Conservation (phyloP, 2,888 invertebrate genomes). For the Leptinotarsa haldemani region DNA sequence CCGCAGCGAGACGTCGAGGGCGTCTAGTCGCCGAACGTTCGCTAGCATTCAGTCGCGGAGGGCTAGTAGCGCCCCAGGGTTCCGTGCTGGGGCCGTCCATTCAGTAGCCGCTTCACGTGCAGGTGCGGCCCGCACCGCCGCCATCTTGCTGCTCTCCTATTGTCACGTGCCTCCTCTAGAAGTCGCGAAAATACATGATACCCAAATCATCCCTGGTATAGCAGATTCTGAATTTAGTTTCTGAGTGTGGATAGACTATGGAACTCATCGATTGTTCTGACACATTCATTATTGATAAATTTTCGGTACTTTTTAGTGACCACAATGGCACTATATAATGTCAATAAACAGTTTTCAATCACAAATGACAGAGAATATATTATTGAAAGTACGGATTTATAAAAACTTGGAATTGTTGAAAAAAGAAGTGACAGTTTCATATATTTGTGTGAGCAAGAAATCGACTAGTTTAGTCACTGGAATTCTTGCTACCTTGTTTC, state of each 20-base stretch:
- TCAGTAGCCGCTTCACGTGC: constrained; percentile 83
- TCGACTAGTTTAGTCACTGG: too few relatives aligned
- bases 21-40: constrained; percentile 68
- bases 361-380: too few relatives aligned
- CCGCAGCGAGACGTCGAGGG: constrained; percentile 61
- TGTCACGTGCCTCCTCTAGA: constrained; percentile 64
- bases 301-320: too few relatives aligned
- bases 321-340: too few relatives aligned
- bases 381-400: too few relatives aligned
- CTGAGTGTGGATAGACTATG: not conserved
- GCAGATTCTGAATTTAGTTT: not conserved
- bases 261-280: not conserved
- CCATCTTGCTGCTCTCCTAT: constrained; percentile 93
- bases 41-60: constrained; percentile 68
- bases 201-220: constrained; percentile 30
- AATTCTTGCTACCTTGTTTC: too few relatives aligned
- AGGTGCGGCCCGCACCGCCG: constrained; percentile 94
- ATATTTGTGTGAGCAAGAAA: too few relatives aligned
- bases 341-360: too few relatives aligned
- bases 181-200: constrained; percentile 31
- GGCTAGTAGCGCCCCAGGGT: constrained; percentile 69
- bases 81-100: constrained; percentile 44
- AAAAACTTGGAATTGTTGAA: too few relatives aligned
- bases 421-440: too few relatives aligned
- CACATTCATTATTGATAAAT: too few relatives aligned